Evolutionary conservation across 2,113 vertebrate species (phyloP).

Genomic region (Leuciscus idus): DNA sequence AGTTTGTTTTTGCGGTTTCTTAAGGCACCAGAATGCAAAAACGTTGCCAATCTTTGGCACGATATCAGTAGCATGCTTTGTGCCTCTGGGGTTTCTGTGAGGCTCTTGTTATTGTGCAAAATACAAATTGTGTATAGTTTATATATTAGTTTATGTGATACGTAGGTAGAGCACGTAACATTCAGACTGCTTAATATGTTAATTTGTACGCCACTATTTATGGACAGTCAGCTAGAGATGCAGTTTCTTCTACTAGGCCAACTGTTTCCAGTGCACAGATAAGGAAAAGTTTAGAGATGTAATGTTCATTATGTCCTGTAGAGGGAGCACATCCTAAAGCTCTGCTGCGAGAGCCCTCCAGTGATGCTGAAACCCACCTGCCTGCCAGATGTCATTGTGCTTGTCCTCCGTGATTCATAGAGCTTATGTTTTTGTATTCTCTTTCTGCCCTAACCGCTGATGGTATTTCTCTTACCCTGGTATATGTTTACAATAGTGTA

Average conservation of each 20-base stretch:
- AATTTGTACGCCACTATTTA: background rate
- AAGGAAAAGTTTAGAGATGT: background rate
- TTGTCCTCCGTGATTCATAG: constrained; percentile 65
- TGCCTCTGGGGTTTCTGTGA: constrained; percentile 32
- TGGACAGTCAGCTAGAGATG: background rate
- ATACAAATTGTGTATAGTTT: constrained; percentile 23
- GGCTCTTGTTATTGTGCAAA: constrained; percentile 34
- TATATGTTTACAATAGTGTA: constrained; percentile 53
- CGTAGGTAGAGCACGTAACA: background rate
- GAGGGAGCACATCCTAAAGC: constrained; percentile 67
- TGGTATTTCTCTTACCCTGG: constrained; percentile 40
- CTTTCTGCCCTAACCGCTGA: constrained; percentile 40
- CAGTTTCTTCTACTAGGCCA: background rate
- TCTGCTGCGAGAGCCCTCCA: constrained; percentile 55
- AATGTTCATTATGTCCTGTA: constrained; percentile 59
- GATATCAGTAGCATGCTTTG: constrained; percentile 26
- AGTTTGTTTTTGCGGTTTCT: constrained; percentile 28
- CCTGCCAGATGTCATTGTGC: constrained; percentile 74
- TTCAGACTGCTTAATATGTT: background rate
- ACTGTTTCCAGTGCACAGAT: background rate
- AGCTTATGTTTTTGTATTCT: constrained; percentile 50
- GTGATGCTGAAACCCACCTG: constrained; percentile 70
- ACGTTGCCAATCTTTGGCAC: constrained; percentile 1
- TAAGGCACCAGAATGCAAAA: constrained; percentile 22
- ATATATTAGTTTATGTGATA: background rate